A percentile compares a stretch with the other conserved stretches of the same genome.
phyloP scores from a whole-genome alignment of 1,140 invertebrate species.

The Drosophila kikkawai region DNA sequence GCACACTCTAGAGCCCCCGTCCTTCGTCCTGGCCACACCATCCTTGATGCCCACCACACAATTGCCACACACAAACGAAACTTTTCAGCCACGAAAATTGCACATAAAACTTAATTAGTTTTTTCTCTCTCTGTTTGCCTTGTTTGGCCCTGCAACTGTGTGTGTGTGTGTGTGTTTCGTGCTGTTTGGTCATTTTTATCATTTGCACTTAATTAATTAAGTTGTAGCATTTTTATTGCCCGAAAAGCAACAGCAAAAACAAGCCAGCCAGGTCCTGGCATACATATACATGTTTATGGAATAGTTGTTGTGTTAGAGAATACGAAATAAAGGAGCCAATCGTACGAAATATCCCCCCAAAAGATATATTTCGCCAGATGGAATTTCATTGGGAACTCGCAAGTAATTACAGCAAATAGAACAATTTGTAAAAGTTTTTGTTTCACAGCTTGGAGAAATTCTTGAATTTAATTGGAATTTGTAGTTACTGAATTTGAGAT shows the following conservation, averaged over 20 bases:
- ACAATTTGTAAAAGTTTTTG: background rate
- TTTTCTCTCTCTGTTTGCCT: conserved; percentile 56
- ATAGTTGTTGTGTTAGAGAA: conserved; percentile 28
- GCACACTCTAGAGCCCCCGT: conserved; percentile 16
- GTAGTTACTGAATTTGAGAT: background rate
- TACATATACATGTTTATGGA: conserved; percentile 34
- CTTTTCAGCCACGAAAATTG: conserved; percentile 82
- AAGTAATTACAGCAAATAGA: conserved; percentile 17
- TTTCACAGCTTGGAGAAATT: background rate
- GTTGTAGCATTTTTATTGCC: conserved; percentile 81
- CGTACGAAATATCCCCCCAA: conserved; percentile 1
- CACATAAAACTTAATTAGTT: conserved; percentile 84
- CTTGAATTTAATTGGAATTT: background rate
- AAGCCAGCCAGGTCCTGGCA: background rate
- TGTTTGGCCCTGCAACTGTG: conserved; percentile 19
- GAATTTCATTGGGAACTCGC: conserved; percentile 25
- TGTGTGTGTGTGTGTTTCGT: conserved; percentile 49
- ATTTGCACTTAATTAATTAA: conserved; percentile 84
- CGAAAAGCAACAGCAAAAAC: conserved; percentile 53
- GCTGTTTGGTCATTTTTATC: conserved; percentile 81
- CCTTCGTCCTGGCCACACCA: background rate
- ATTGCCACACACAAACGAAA: conserved; percentile 66
- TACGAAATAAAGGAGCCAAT: conserved; percentile 41
- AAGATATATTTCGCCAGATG: conserved; percentile 8
- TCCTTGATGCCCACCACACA: conserved; percentile 28